Conservation (phyloP, 2,888 invertebrate species). For the Xanthia togata region DNA sequence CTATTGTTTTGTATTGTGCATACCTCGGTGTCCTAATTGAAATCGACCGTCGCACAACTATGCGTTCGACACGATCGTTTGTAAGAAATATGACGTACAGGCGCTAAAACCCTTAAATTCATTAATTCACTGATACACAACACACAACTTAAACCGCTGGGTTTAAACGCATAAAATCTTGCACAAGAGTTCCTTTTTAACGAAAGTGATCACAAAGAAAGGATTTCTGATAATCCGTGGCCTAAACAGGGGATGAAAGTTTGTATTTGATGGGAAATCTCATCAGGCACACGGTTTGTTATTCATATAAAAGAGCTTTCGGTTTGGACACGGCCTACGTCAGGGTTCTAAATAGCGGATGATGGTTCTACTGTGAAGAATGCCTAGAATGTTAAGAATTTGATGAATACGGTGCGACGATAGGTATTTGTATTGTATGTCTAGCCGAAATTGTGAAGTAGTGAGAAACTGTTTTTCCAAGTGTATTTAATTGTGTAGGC, state of each 20-base stretch:
- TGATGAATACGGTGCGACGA: not conserved
- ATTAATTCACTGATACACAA: too few species aligned
- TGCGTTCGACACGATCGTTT: not conserved
- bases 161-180: not conserved
- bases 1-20: slow-evolving; percentile 34
- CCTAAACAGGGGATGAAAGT: not conserved
- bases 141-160: not conserved
- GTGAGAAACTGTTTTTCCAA: slow-evolving; percentile 11
- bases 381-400: not conserved
- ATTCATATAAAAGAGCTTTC: not conserved
- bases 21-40: not conserved
- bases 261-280: not conserved
- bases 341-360: not conserved
- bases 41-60: not conserved
- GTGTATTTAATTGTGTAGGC: not conserved
- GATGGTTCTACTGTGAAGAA: not conserved
- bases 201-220: not conserved
- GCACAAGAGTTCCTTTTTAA: not conserved
- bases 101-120: not conserved
- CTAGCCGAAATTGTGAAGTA: not conserved
- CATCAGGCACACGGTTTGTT: too few species aligned
- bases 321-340: not conserved
- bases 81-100: not conserved
- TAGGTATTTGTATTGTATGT: slow-evolving; percentile 2
- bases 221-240: not conserved